These are phyloP conservation scores for Pachycephala philippinensis DNA, from an alignment of 2,113 vertebrate species.

Conservation along the genomic window DNA sequence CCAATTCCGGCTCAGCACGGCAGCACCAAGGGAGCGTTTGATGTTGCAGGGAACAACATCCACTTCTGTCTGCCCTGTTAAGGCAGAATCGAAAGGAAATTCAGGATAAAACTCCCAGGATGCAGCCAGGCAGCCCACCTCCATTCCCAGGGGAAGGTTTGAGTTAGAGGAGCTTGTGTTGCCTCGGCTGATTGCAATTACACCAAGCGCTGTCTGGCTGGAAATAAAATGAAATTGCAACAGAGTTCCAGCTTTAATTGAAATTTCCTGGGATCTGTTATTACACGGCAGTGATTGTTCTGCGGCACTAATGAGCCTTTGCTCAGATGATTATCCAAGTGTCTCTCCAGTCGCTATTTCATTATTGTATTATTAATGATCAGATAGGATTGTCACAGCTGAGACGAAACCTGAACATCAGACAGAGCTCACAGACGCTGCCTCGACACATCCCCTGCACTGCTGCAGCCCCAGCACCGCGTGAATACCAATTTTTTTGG, in stretches of 20 bases:
- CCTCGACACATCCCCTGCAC: not conserved
- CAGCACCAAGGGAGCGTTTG: not conserved
- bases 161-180: conserved; percentile 41
- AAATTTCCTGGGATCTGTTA: conserved; percentile 83
- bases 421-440: not conserved
- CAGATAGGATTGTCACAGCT: conserved; percentile 75
- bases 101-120: not conserved
- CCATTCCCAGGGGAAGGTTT: conserved; percentile 36
- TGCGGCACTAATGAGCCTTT: conserved; percentile 75
- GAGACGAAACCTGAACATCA: conserved; percentile 44
- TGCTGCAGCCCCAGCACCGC: not conserved
- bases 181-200: conserved; percentile 72
- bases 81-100: not conserved
- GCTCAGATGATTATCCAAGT: conserved; percentile 80
- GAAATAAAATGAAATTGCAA: conserved; percentile 70
- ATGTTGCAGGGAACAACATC: not conserved
- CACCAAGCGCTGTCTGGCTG: conserved; percentile 13
- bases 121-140: not conserved
- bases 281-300: conserved; percentile 76
- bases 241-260: conserved; percentile 80
- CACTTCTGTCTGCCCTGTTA: not conserved
- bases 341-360: conserved; percentile 76
- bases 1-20: not conserved
- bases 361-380: conserved; percentile 80
- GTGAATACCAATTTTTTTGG: rapidly evolving